Conservation (phyloP, 2,113 vertebrate species). For the Lutjanus erythropterus region DNA sequence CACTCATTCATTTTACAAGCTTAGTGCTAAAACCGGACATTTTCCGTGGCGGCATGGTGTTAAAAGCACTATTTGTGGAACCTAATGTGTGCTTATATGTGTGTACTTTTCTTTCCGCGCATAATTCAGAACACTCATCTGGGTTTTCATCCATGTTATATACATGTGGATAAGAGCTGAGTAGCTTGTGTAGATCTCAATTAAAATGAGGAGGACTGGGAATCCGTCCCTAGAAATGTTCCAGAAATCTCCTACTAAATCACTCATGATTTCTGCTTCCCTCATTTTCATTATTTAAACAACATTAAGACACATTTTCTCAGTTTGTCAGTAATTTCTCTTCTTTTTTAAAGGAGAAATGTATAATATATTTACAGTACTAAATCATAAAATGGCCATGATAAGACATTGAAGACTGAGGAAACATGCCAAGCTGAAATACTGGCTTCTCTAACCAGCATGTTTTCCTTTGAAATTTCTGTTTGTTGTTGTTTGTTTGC, state of each 20-base stretch:
- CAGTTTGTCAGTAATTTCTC: background rate
- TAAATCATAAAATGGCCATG: too few species aligned
- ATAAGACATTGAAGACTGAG: too few species aligned
- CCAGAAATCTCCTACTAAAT: conserved; percentile 4
- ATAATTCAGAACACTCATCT: conserved; percentile 69
- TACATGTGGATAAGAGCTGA: conserved; percentile 42
- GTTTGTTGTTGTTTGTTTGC: too few species aligned
- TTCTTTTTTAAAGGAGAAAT: background rate
- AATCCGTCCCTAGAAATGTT: conserved; percentile 11
- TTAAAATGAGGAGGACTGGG: conserved; percentile 29
- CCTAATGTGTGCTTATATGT: conserved; percentile 71
- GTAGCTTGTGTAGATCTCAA: conserved; percentile 27
- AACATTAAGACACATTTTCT: background rate
- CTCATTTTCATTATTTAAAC: background rate
- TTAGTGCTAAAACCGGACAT: conserved; percentile 76
- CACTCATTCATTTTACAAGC: conserved; percentile 75
- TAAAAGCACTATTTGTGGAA: conserved; percentile 76
- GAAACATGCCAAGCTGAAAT: too few species aligned
- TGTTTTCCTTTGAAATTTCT: too few species aligned
- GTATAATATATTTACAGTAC: too few species aligned
- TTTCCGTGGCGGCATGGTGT: conserved; percentile 62
- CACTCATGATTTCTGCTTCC: background rate
- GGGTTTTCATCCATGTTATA: conserved; percentile 58
- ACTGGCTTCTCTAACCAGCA: too few species aligned
- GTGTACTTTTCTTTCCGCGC: conserved; percentile 51